phyloP scores from a whole-genome alignment of 2,113 vertebrate genomes.

The Mellivora capensis region DNA sequence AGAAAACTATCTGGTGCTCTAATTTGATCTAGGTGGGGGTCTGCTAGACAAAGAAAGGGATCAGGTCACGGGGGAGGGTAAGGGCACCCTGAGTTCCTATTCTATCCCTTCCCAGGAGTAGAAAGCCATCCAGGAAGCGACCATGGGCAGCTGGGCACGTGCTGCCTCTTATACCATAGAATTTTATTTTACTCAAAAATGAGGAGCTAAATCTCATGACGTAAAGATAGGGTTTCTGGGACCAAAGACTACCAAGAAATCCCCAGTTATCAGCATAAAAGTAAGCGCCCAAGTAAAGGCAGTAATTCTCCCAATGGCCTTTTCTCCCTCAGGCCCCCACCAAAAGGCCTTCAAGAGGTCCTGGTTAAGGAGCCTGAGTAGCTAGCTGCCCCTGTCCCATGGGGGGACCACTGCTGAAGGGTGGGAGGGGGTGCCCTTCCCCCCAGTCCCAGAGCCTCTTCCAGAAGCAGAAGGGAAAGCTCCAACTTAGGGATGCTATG shows the following conservation, averaged over 20 bases:
- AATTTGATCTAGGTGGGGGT: neutral
- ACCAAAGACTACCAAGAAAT: neutral
- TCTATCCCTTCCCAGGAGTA: neutral
- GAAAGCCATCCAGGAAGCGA: neutral
- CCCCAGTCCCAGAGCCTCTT: neutral
- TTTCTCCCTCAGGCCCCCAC: neutral
- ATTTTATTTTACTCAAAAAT: neutral
- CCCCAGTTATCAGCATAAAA: neutral
- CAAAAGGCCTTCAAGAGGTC: neutral
- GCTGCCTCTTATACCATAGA: neutral
- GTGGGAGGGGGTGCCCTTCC: neutral
- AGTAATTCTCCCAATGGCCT: neutral
- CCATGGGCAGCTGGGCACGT: neutral
- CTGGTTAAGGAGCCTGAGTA: neutral
- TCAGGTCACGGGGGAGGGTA: neutral
- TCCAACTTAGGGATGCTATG: neutral
- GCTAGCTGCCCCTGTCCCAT: neutral
- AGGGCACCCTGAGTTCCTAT: constrained; percentile 37
- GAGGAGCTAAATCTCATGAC: neutral
- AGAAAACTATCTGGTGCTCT: neutral
- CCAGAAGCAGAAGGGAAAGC: neutral
- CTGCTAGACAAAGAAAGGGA: neutral
- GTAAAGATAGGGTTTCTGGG: neutral
- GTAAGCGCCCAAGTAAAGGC: neutral
- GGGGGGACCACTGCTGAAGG: neutral